Base-by-base conservation (phyloP, 1,140 invertebrate genomes). In the Ectropis grisescens region DNA sequence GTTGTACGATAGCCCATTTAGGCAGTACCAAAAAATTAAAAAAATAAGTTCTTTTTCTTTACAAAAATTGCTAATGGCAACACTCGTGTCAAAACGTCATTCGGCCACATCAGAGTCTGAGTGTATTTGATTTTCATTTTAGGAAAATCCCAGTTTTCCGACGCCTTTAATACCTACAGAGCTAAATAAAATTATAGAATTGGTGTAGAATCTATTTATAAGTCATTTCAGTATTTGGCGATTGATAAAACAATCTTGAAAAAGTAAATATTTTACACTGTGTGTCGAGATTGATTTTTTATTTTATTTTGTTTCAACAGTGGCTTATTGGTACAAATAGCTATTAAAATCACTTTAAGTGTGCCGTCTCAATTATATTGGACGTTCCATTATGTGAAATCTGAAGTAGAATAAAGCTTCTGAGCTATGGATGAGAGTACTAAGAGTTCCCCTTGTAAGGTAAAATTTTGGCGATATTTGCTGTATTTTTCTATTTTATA, bases 271-370 rank as follows among this genome's bases (percentile, higher is more conserved):
- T 62, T 43, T 46, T 38, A 52, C 43, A 44, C 58, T 59, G 58
- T 60, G 43, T 70, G 56, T 64, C 47, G 51, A 46, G 52, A 65
- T 68, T 66, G 58, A 67, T 74, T 79, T 71, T 53, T 74, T 66
- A 66, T 71, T 75, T 70, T 68, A 60, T 72, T 75, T 70, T 55
- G 46, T 65, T 58, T 55, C 58, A 67, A 64, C 61, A 60, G 70
- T 71, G 68, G 74, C 70, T 79, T 79, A 60, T 74, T 79, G 58
- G 54, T 74, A 69, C 54, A 19, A 74, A 75, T 75, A 66, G 67
- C 67, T 74, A 58, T 56, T 55, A 62, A 52, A 66, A 56, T 67
- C 62, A 79, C 67, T 61, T 59, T 61, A 37, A 47, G 56, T 58
- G 70, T 75, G 69, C 65, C 68, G 67, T 71, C 51, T n/a, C n/a